Evolutionary conservation across 2,888 invertebrate species (phyloP).

Genomic region (Amitus sp.): DNA sequence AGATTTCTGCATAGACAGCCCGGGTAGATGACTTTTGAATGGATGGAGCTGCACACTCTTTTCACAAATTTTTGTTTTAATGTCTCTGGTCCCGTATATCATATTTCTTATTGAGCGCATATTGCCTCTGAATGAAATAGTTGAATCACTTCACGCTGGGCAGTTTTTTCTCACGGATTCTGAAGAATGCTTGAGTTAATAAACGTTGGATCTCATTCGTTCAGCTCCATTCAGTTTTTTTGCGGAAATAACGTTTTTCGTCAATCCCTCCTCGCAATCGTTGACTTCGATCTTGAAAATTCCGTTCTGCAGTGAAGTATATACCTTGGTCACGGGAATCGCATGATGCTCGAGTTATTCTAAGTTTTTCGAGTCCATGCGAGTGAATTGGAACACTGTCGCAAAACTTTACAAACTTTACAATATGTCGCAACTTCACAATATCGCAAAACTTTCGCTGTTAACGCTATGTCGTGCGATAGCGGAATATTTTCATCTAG

Average conservation of each 20-base stretch:
- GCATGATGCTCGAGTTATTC: slow-evolving; percentile 1
- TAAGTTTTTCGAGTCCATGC: no score
- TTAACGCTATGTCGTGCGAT: no score
- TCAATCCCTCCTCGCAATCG: not conserved
- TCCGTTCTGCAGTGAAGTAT: not conserved
- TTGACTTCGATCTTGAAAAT: not conserved
- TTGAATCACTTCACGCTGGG: slow-evolving; percentile 3
- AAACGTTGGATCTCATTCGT: not conserved
- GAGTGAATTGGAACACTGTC: not conserved
- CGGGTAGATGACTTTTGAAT: not conserved
- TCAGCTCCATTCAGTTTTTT: not conserved
- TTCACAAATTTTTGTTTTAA: slow-evolving; percentile 15
- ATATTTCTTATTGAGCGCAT: slow-evolving; percentile 7
- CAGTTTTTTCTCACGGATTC: not conserved
- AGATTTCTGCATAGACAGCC: not conserved
- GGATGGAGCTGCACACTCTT: slow-evolving; percentile 12
- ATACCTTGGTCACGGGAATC: not conserved
- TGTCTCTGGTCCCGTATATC: slow-evolving; percentile 13
- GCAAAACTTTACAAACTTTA: no score
- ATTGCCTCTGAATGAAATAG: slow-evolving; percentile 3
- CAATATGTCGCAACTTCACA: no score
- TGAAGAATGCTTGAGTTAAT: not conserved
- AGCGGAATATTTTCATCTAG: not conserved
- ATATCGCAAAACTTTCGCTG: not conserved
- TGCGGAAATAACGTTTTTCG: not conserved